Evolutionary conservation across 2,797 vertebrate genomes (phyloP), one percentile per base, ranked within the genome.

Genomic region (Moxostoma hubbsi): DNA sequence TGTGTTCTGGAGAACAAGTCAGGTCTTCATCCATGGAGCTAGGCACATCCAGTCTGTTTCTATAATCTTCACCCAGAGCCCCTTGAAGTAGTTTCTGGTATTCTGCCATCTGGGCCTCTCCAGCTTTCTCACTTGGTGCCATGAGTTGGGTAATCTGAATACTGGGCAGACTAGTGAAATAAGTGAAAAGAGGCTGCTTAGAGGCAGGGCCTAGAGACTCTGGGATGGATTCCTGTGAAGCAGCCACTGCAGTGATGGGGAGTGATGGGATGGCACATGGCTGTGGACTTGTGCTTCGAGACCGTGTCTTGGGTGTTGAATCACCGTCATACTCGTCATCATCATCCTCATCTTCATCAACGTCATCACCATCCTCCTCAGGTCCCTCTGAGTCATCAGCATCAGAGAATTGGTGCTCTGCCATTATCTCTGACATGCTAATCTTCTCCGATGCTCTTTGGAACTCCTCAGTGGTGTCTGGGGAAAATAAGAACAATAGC

Each of bases 321-420:
- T 99, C 97, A 73, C 98, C 97, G 68, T 97, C 96, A 80, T 95
- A 94, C 82, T 99, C 98, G 9, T 99, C 97, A 6, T 98, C 98
- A 0, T 99, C 98, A 0, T 98, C 98, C 0, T 98, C 98, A 0
- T 98, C 97, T 0, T 99, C 97, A 0, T 98, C 97, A n/a, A 96
- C 96, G 59, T 98, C 98, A 0, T 98, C 97, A 0, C 94, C 96
- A 0, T 99, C 97, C 55, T 98, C 98, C 46, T 93, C 94, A 0
- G 69, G 90, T 0, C 95, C 97, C 1, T 98, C 97, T 0, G 97
- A 97, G 85, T 99, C 97, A 73, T 99, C 97, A 0, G 96, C 97
- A 0, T 99, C 98, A 0, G 97, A 99, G 90, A 99, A 99, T 90
- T 99, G 98, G 85, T 99, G 98, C 4, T 96, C 94, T 1, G 94